phyloP scores from a whole-genome alignment of 2,113 vertebrate genomes.

The Dromaius novaehollandiae region DNA sequence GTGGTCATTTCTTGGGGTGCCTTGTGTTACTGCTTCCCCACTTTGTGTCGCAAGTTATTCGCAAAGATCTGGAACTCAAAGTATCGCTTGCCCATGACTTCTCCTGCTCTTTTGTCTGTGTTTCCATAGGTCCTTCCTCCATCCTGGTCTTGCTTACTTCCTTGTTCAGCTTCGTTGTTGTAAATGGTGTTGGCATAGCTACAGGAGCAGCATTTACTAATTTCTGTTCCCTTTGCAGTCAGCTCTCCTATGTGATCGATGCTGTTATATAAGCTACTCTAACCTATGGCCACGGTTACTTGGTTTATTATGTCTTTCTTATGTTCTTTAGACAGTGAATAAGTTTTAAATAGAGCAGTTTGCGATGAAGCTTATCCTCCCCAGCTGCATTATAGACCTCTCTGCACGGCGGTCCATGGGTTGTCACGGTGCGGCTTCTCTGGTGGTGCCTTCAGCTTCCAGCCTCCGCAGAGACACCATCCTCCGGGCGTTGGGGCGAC shows the following conservation, averaged over 20 bases:
- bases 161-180: neutral
- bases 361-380: neutral
- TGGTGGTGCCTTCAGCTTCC: neutral
- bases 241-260: neutral
- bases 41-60: neutral
- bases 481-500: too few species aligned
- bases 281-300: neutral
- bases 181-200: neutral
- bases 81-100: neutral
- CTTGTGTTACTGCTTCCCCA: neutral
- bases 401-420: too few species aligned
- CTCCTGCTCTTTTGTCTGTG: neutral
- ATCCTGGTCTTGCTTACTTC: neutral
- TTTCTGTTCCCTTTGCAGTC: neutral
- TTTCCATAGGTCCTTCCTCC: neutral
- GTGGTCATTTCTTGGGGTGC: too few species aligned
- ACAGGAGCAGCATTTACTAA: neutral
- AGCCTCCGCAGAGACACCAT: neutral
- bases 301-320: neutral
- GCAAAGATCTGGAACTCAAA: rapidly evolving
- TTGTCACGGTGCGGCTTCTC: too few species aligned
- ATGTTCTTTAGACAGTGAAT: neutral
- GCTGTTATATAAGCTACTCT: neutral
- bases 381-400: rapidly evolving
- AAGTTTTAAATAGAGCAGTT: neutral